A percentile compares a stretch with the other conserved stretches of the same genome.
Conservation (phyloP, 2,797 vertebrate genomes). For the Malacoraja senta region DNA sequence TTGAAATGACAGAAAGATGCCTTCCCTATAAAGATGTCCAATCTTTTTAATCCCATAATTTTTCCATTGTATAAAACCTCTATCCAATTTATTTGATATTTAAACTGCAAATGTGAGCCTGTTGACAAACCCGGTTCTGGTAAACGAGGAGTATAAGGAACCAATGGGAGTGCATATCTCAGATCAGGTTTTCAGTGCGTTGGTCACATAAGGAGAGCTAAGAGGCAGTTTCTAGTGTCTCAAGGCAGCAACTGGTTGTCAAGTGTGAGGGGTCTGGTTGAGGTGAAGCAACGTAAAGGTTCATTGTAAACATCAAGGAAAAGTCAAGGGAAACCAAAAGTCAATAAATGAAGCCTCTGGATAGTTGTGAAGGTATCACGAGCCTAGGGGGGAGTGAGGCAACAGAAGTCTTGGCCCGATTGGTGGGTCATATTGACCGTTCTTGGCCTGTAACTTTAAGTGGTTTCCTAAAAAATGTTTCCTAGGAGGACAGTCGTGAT, state of each 20-base stretch:
- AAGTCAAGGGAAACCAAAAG: neutral
- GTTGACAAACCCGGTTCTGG: neutral
- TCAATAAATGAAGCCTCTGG: neutral
- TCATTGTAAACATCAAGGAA: neutral
- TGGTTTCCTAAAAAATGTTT: too few relatives aligned
- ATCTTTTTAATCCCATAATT: too few relatives aligned
- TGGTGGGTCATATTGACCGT: neutral
- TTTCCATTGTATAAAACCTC: too few relatives aligned
- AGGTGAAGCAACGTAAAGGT: neutral
- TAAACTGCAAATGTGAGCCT: neutral
- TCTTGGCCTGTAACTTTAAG: too few relatives aligned
- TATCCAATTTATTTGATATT: neutral
- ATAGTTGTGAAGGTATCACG: neutral
- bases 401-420: neutral
- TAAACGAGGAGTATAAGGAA: neutral
- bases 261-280: neutral
- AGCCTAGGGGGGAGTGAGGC: neutral
- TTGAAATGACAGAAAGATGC: too few relatives aligned
- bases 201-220: neutral
- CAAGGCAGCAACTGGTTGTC: neutral
- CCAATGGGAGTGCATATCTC: neutral
- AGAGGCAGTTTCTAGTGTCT: neutral
- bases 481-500: too few relatives aligned
- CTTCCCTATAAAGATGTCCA: too few relatives aligned
- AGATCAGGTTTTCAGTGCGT: neutral